A percentile compares a stretch with the other conserved stretches of the same genome.
phyloP scores from a whole-genome alignment of 2,888 invertebrate species.

The Drosophila leonis region DNA sequence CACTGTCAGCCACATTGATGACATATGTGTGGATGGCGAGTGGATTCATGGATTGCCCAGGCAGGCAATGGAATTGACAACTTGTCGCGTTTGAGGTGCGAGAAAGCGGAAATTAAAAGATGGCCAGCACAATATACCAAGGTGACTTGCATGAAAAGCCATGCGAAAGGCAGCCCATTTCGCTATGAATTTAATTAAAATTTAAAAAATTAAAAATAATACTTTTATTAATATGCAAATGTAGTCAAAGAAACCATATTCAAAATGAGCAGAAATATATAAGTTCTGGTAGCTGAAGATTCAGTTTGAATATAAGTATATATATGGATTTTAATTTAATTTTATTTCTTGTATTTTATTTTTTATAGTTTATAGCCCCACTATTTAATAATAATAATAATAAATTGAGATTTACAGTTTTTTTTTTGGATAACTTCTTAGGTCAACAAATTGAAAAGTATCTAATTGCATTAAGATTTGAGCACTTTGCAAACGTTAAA shows the following conservation, averaged over 20 bases:
- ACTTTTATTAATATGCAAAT: background rate
- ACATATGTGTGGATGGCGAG: constrained; percentile 42
- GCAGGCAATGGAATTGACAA: constrained; percentile 31
- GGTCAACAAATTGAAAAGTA: no score
- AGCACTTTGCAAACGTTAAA: no score
- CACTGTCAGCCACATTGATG: constrained; percentile 30
- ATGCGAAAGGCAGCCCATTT: background rate
- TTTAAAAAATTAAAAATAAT: background rate
- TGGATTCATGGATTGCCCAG: constrained; percentile 14
- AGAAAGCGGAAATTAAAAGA: constrained; percentile 33
- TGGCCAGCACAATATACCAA: background rate
- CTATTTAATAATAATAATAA: no score
- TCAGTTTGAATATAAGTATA: no score
- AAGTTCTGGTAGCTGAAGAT: background rate
- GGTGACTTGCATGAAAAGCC: background rate
- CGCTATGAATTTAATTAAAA: background rate
- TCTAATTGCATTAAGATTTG: no score
- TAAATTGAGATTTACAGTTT: no score
- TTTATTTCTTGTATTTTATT: no score
- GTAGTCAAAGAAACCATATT: no score
- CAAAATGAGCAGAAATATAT: background rate
- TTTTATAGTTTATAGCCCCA: no score
- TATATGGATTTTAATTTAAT: no score
- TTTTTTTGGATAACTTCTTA: no score
- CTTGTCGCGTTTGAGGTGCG: constrained; percentile 22